A percentile compares a stretch with the other conserved stretches of the same genome.
These are phyloP conservation scores for Panurus biarmicus DNA, from an alignment of 2,113 vertebrate genomes.

Conservation along the genomic window DNA sequence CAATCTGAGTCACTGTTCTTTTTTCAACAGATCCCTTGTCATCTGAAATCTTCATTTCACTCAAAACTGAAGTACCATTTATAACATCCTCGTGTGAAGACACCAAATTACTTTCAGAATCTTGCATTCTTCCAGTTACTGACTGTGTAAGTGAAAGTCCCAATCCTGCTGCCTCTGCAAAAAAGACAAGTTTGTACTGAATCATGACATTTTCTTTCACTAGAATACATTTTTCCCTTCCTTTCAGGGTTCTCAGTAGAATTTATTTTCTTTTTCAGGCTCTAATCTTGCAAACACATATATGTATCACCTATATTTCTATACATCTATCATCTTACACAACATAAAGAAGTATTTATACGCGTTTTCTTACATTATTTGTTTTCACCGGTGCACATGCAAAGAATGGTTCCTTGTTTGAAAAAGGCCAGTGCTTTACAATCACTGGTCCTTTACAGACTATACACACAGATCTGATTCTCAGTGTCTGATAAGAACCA, in stretches of 20 bases:
- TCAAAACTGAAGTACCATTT: background rate
- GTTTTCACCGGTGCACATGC: background rate
- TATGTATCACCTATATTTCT: background rate
- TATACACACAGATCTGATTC: background rate
- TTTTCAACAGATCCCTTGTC: background rate
- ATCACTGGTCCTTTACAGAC: background rate
- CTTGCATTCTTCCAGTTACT: conserved; percentile 31
- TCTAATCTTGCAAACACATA: background rate
- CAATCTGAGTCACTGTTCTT: background rate
- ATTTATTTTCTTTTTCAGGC: background rate
- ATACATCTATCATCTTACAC: background rate
- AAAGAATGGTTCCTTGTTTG: background rate
- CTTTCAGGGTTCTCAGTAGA: background rate
- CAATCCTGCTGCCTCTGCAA: conserved; percentile 38
- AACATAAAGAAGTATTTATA: background rate
- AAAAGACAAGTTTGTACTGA: background rate
- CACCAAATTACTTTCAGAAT: background rate
- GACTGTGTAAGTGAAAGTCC: background rate
- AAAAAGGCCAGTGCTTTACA: background rate
- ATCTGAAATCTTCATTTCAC: background rate
- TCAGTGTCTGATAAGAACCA: background rate
- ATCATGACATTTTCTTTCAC: background rate
- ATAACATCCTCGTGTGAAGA: background rate
- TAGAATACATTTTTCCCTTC: background rate
- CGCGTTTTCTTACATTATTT: background rate